phyloP scores from a whole-genome alignment of 2,888 invertebrate species.

The Flexamia atlantica region DNA sequence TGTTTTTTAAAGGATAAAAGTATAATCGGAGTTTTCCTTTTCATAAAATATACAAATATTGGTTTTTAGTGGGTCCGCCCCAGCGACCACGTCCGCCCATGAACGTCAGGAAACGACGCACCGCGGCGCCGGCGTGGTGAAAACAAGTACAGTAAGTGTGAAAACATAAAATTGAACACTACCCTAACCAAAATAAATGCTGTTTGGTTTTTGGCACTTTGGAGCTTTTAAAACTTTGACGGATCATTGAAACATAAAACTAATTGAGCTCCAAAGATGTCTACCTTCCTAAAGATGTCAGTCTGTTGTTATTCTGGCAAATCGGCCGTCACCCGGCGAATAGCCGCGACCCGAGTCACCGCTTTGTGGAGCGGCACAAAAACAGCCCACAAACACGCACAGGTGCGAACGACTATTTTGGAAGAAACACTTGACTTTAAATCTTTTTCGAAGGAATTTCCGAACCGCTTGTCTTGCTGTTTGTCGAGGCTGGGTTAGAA shows the following conservation, averaged over 20 bases:
- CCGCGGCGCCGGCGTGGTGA: too few relatives aligned
- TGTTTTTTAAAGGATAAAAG: too few relatives aligned
- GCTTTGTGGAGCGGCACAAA: constrained; percentile 41
- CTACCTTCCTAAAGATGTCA: not conserved
- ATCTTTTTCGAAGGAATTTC: constrained; percentile 24
- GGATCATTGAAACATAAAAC: not conserved
- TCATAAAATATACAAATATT: too few relatives aligned
- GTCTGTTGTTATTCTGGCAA: constrained; percentile 32
- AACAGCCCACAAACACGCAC: constrained; percentile 41
- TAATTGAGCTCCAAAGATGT: not conserved
- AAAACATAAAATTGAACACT: too few relatives aligned
- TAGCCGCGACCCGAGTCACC: constrained; percentile 8
- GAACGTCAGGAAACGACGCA: too few relatives aligned
- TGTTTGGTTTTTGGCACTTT: too few relatives aligned
- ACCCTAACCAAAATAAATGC: too few relatives aligned
- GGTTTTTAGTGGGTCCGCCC: too few relatives aligned
- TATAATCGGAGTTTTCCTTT: too few relatives aligned
- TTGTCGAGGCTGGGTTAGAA: constrained; percentile 30
- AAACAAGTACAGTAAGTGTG: too few relatives aligned
- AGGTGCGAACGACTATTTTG: constrained; percentile 26
- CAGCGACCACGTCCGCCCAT: too few relatives aligned
- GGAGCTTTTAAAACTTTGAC: not conserved
- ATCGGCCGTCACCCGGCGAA: constrained; percentile 1
- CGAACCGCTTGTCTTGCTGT: constrained; percentile 7
- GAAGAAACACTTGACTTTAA: constrained; percentile 44